Percentiles rank a stretch among this genome's conserved stretches.
These are phyloP conservation scores for Polietes domitor DNA, from an alignment of 2,888 invertebrate species.

Conservation along the genomic window DNA sequence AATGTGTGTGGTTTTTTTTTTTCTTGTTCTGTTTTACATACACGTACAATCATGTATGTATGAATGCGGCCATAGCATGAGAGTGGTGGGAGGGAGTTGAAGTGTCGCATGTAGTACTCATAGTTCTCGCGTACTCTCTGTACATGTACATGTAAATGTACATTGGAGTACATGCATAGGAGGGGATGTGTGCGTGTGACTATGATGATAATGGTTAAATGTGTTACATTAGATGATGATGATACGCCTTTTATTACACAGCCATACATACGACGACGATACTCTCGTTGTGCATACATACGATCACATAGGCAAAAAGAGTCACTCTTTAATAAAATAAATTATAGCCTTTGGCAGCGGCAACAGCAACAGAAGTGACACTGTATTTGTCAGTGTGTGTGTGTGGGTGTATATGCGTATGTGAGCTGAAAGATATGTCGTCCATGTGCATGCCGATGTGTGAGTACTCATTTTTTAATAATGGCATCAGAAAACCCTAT, in stretches of 20 bases:
- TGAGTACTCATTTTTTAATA: too few relatives aligned
- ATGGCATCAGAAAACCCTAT: too few relatives aligned
- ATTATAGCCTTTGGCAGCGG: constrained; percentile 4
- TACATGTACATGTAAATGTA: background rate
- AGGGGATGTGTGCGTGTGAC: background rate
- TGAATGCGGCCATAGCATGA: too few relatives aligned
- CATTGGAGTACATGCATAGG: background rate
- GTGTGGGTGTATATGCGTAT: background rate
- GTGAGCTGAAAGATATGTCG: too few relatives aligned
- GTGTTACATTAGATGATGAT: constrained; percentile 23
- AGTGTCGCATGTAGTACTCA: too few relatives aligned
- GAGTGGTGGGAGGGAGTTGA: background rate
- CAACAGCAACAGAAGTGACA: background rate
- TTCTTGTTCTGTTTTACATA: background rate
- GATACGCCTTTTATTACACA: constrained; percentile 15
- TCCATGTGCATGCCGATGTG: too few relatives aligned
- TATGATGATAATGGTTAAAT: background rate
- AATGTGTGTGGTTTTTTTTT: background rate
- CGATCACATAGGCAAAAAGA: background rate
- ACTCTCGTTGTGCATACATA: background rate
- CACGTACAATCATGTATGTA: background rate
- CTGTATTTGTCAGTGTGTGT: background rate
- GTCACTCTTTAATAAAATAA: constrained; percentile 9
- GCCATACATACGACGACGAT: background rate
- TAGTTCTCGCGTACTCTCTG: too few relatives aligned